Percentiles rank a stretch among this genome's conserved stretches.
Evolutionary conservation across 2,888 invertebrate species (phyloP).

Genomic region (Linnaemya tessellans): DNA sequence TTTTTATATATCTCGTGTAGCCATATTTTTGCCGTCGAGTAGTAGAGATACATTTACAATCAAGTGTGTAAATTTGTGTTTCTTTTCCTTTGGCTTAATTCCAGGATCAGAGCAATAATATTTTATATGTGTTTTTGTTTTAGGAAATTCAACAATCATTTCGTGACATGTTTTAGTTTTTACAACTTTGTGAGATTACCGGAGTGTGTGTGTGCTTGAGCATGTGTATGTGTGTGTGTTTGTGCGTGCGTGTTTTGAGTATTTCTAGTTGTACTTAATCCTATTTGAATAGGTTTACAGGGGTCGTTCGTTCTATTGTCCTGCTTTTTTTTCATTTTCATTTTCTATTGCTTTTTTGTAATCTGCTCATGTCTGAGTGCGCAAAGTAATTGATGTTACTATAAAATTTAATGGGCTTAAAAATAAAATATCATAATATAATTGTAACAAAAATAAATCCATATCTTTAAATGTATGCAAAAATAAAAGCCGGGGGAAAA

Average conservation of each 20-base stretch:
- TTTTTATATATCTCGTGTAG: background rate
- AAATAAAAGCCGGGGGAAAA: background rate
- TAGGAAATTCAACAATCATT: slow-evolving; percentile 31
- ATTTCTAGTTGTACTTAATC: slow-evolving; percentile 31
- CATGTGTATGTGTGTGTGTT: background rate
- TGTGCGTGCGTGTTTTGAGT: background rate
- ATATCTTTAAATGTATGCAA: background rate
- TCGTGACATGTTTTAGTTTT: slow-evolving; percentile 34
- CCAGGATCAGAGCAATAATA: slow-evolving; percentile 21
- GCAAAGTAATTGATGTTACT: slow-evolving; percentile 54
- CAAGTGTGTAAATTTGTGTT: slow-evolving; percentile 36
- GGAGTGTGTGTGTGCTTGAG: background rate
- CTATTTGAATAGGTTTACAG: slow-evolving; percentile 36
- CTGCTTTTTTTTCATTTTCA: background rate
- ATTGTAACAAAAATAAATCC: slow-evolving; percentile 8
- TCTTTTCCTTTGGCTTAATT: slow-evolving; percentile 23
- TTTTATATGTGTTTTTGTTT: slow-evolving; percentile 19
- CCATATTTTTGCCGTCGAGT: background rate
- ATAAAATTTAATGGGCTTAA: slow-evolving; percentile 58
- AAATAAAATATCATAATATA: slow-evolving; percentile 18
- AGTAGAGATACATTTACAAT: slow-evolving; percentile 2
- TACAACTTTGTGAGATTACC: background rate
- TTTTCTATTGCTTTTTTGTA: slow-evolving; percentile 3
- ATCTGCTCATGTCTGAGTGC: slow-evolving; percentile 25
- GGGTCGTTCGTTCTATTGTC: slow-evolving; percentile 46